phyloP scores from a whole-genome alignment of 2,113 vertebrate genomes.

The Aphyosemion australe region DNA sequence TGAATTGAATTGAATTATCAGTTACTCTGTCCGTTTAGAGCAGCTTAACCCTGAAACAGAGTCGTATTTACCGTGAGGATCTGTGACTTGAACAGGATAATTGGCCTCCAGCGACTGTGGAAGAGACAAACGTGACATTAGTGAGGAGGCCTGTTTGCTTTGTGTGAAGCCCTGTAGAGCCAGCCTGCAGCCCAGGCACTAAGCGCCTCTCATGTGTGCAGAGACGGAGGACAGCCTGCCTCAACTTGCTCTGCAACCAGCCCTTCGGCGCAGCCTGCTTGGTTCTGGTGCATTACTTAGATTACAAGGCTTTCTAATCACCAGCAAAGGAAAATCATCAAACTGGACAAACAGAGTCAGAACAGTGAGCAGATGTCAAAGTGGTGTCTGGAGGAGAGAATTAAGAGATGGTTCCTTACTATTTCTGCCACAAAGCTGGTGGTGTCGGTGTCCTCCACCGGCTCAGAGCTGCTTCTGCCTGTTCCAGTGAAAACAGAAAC shows the following conservation, averaged over 20 bases:
- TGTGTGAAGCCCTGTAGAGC: neutral
- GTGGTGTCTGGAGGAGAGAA: neutral
- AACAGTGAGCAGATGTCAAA: conserved; percentile 14
- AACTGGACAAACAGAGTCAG: conserved; percentile 9
- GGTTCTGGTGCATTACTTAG: conserved; percentile 46
- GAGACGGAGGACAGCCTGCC: conserved; percentile 48
- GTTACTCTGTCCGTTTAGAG: too few relatives aligned
- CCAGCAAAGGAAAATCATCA: conserved; percentile 18
- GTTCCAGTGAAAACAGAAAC: conserved; percentile 22
- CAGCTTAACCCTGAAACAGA: neutral
- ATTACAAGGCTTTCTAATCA: conserved; percentile 33
- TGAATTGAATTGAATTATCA: too few relatives aligned
- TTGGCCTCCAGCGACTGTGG: conserved; percentile 87
- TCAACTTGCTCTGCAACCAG: conserved; percentile 52
- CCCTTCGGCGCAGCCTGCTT: conserved; percentile 43
- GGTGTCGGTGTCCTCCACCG: conserved; percentile 94
- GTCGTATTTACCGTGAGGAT: conserved; percentile 83
- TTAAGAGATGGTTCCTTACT: conserved; percentile 71
- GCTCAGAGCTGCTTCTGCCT: conserved; percentile 85
- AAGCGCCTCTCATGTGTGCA: conserved; percentile 32
- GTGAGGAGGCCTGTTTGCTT: neutral
- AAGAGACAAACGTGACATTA: conserved; percentile 29
- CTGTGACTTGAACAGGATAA: conserved; percentile 94
- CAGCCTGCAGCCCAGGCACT: conserved; percentile 20
- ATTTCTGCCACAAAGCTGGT: conserved; percentile 87